Evolutionary conservation across 2,113 vertebrate genomes (phyloP).

Genomic region (Archocentrus centrarchus): DNA sequence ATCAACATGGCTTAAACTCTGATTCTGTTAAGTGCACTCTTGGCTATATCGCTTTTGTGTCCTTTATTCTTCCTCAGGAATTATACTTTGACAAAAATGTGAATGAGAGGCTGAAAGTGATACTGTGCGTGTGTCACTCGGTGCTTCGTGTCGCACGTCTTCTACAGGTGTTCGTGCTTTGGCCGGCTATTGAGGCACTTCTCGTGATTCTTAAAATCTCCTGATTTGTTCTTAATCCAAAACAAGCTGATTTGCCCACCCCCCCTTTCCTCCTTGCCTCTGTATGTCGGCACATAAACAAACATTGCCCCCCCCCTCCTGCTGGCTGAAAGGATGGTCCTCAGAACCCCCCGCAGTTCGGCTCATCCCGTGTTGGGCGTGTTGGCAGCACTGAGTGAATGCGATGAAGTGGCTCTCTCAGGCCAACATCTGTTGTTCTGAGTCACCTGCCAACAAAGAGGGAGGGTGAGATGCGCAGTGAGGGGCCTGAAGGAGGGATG

Average conservation of each 20-base stretch:
- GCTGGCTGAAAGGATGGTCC: slow-evolving; percentile 66
- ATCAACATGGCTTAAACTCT: slow-evolving; percentile 67
- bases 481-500: slow-evolving; percentile 56
- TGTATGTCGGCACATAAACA: slow-evolving; percentile 64
- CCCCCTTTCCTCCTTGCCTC: background rate
- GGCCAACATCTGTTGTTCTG: slow-evolving; percentile 72
- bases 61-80: slow-evolving; percentile 48
- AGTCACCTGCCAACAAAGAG: slow-evolving; percentile 77
- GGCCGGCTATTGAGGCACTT: slow-evolving; percentile 31
- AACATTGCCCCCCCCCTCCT: slow-evolving; percentile 41
- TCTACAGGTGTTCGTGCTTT: slow-evolving; percentile 60
- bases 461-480: slow-evolving; percentile 54
- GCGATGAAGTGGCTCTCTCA: slow-evolving; percentile 66
- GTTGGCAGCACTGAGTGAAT: slow-evolving; percentile 71
- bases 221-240: slow-evolving; percentile 69
- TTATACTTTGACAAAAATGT: slow-evolving; percentile 46
- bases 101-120: slow-evolving; percentile 42
- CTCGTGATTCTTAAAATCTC: slow-evolving; percentile 57
- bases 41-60: slow-evolving; percentile 47
- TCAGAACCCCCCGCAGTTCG: slow-evolving; percentile 60
- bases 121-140: slow-evolving; percentile 10
- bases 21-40: slow-evolving; percentile 67
- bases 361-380: slow-evolving; percentile 58
- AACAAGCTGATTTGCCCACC: slow-evolving; percentile 66
- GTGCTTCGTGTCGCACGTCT: slow-evolving; percentile 6